Conservation (phyloP, 2,797 vertebrate genomes). For the Remorina albescens region DNA sequence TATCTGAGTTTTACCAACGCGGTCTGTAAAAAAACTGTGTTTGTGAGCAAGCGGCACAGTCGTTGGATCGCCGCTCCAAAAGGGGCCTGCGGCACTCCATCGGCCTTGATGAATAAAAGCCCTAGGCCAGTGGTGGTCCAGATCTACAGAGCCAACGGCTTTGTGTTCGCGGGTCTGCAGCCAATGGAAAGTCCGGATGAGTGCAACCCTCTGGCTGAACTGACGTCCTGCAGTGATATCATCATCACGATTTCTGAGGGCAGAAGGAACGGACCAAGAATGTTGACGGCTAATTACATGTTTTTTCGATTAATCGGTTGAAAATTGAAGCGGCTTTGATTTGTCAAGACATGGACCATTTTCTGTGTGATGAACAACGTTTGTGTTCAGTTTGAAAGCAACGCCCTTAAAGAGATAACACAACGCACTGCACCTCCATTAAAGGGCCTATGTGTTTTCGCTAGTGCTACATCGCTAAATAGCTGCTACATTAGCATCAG, state of each 20-base stretch:
- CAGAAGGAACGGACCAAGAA: background rate
- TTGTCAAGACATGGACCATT: background rate
- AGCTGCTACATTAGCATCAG: too few relatives aligned
- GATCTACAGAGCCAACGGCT: slow-evolving; percentile 45
- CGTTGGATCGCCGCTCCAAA: slow-evolving; percentile 35
- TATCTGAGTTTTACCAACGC: slow-evolving; percentile 26
- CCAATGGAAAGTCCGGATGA: slow-evolving; percentile 31
- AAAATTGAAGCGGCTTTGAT: background rate
- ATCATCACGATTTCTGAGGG: background rate
- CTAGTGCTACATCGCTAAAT: too few relatives aligned
- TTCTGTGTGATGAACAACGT: background rate
- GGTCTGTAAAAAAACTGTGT: slow-evolving; percentile 24
- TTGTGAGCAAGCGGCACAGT: slow-evolving; percentile 7
- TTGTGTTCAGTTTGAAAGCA: background rate
- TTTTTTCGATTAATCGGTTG: background rate
- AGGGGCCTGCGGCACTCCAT: slow-evolving; percentile 49
- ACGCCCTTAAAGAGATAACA: too few relatives aligned
- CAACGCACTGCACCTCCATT: background rate
- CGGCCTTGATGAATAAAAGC: slow-evolving; percentile 59
- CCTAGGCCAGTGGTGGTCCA: slow-evolving; percentile 37
- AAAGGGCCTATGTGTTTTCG: too few relatives aligned
- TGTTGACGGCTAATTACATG: slow-evolving; percentile 9
- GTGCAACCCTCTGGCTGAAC: slow-evolving; percentile 14
- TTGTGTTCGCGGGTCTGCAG: slow-evolving; percentile 18
- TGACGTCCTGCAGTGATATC: slow-evolving; percentile 31